Evolutionary conservation across 2,113 vertebrate species (phyloP), one percentile per base, ranked within the genome.

Genomic region (Carollia perspicillata): DNA sequence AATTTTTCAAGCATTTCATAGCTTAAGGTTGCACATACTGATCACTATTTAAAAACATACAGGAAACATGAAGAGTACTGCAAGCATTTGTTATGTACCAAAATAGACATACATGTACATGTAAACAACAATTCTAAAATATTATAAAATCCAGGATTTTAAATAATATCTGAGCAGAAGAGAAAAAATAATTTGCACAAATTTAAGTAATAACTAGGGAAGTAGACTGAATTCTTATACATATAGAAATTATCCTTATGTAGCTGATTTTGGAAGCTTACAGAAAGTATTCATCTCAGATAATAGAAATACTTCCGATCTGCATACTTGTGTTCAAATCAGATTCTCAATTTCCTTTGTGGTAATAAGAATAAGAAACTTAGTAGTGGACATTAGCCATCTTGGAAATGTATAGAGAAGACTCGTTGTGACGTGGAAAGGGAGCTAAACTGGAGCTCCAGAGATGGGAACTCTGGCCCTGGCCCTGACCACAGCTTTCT

Each of bases 1-100:
- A 79, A 53, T 7, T 84, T 93, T 79, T 65, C 44, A 53, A 92
- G 17, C 33, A 93, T 94, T 90, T 96, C 26, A 65, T 63, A 71
- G 17, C n/a, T 93, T 60, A 78, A 83, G 8, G 1, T 58, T 74
- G 3, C 44, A 69, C 47, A 33, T 47, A 1, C 23, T 84, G n/a
- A 86, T 79, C 14, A 66, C 35, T 72, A 6, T 74, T 47, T 3
- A 3, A 88, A 90, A 42, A 22, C 6, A 8, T 3, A 55, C 28
- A 63, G 30, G 18, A 84, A 81, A 80, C 66, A 58, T 49, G 10
- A 84, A 14, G 5, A 68, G 2, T 30, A 65, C 20, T 75, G 77
- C 13, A 88, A 53, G 94, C 74, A 8, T 14, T 94, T 90, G 23
- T 51, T 60, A 65, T 20, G 6, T 18, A 85, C 1, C 7, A 55